Evolutionary conservation across 2,113 vertebrate genomes (phyloP).

Genomic region (Varanus salvator): DNA sequence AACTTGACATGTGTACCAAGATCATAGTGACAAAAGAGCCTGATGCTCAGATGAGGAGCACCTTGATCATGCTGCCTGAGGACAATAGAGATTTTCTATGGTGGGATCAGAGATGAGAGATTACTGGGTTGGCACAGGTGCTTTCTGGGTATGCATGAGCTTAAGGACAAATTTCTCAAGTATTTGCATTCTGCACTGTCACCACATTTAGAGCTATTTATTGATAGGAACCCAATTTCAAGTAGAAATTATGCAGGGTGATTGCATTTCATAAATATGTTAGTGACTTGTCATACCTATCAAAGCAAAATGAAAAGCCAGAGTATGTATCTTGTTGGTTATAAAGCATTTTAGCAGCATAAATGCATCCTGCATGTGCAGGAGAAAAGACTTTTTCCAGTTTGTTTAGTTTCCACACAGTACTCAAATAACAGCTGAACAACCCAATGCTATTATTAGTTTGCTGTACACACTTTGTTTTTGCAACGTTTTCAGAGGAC

Average conservation of each 20-base stretch:
- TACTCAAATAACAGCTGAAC: slow-evolving; percentile 53
- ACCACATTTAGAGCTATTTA: neutral
- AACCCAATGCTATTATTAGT: slow-evolving; percentile 52
- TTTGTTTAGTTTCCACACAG: slow-evolving; percentile 47
- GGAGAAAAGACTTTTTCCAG: slow-evolving; percentile 43
- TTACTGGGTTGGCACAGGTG: no score
- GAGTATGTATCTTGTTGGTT: neutral
- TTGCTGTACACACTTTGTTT: slow-evolving; percentile 50
- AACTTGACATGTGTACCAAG: neutral
- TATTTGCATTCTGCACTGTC: neutral
- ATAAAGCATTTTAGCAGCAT: slow-evolving; percentile 16
- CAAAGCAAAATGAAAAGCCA: neutral
- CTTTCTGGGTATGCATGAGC: neutral
- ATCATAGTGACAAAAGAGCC: neutral
- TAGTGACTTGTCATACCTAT: rapidly evolving
- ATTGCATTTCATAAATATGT: slow-evolving; percentile 15
- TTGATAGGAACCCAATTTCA: neutral
- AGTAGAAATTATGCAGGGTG: neutral
- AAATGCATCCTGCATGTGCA: slow-evolving; percentile 14
- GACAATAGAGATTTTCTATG: neutral
- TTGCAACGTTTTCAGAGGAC: slow-evolving; percentile 58
- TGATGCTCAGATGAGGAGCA: neutral
- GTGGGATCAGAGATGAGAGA: no score
- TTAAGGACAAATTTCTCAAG: neutral
- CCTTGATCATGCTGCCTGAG: neutral